A percentile compares a stretch with the other conserved stretches of the same genome.
phyloP scores from a whole-genome alignment of 2,113 vertebrate genomes.

The Tetrax tetrax region DNA sequence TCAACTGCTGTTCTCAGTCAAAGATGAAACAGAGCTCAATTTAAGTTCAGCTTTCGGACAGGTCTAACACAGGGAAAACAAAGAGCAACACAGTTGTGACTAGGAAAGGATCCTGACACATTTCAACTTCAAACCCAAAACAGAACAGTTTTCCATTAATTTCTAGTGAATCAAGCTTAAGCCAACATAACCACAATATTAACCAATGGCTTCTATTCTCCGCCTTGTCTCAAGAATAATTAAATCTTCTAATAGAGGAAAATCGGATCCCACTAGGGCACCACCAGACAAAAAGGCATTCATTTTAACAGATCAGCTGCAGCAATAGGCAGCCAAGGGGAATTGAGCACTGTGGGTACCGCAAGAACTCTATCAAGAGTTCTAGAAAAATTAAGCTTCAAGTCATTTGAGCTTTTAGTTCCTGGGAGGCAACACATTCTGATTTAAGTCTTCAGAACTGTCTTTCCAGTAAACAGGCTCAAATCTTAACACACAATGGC shows the following conservation, averaged over 20 bases:
- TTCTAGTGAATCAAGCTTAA: neutral
- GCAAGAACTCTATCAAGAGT: neutral
- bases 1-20: neutral
- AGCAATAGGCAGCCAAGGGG: neutral
- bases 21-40: neutral
- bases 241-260: neutral
- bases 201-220: neutral
- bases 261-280: neutral
- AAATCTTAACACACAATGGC: neutral
- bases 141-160: neutral
- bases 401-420: neutral
- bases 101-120: neutral
- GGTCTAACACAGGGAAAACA: neutral
- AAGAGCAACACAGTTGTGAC: neutral
- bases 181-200: neutral
- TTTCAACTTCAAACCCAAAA: neutral
- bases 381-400: neutral
- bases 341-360: neutral
- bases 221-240: neutral
- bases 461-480: neutral
- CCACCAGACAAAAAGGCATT: neutral
- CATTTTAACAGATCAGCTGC: neutral
- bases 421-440: neutral
- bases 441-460: neutral
- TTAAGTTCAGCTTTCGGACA: neutral